Percentiles rank a stretch among this genome's conserved stretches.
Conservation (phyloP, 2,797 vertebrate species). For the Lacerta bilineata region DNA sequence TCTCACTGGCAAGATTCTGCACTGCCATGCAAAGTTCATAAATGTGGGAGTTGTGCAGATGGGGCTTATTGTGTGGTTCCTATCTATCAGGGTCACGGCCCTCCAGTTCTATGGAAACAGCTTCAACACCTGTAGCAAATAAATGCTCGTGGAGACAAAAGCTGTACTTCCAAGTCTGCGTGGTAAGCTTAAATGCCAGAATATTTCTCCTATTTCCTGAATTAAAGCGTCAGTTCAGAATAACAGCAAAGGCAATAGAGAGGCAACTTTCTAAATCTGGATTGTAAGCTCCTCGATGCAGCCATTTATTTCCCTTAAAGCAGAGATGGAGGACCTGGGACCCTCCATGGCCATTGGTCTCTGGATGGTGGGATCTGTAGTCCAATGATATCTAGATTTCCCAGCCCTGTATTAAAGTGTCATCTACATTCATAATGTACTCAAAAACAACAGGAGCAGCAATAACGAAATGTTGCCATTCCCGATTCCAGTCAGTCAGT, state of each 20-base stretch:
- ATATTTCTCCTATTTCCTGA: not conserved
- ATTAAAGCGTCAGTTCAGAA: not conserved
- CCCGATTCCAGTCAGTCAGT: too few species aligned
- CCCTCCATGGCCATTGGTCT: too few species aligned
- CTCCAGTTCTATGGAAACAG: not conserved
- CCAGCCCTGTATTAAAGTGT: too few species aligned
- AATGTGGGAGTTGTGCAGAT: too few species aligned
- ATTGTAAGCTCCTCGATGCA: not conserved
- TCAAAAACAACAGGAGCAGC: too few species aligned
- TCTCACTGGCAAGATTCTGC: not conserved
- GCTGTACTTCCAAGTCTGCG: too few species aligned
- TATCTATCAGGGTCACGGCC: not conserved
- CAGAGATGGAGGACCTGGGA: too few species aligned
- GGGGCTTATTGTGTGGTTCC: not conserved
- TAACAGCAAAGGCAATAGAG: not conserved
- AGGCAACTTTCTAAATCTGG: not conserved
- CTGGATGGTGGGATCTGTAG: too few species aligned
- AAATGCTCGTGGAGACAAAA: too few species aligned
- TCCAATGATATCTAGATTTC: too few species aligned
- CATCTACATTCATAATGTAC: too few species aligned
- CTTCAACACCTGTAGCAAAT: not conserved
- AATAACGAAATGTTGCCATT: too few species aligned
- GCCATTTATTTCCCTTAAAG: not conserved
- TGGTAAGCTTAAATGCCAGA: not conserved
- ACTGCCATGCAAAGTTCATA: not conserved